Evolutionary conservation across 2,113 vertebrate species (phyloP).

Genomic region (Parus major): DNA sequence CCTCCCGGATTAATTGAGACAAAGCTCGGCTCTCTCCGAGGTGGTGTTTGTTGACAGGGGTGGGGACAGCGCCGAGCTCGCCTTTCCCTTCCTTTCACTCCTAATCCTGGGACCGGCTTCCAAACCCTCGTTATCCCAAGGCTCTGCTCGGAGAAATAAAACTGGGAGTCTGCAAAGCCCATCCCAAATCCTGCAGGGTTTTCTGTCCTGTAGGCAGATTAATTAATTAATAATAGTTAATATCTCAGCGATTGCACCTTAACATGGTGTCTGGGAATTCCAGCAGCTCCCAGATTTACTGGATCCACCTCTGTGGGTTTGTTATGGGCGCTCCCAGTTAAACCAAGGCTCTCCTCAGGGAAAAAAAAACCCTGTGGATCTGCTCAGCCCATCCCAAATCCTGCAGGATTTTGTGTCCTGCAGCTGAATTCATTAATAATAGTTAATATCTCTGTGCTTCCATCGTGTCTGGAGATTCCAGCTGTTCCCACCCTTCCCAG

Average conservation of each 20-base stretch:
- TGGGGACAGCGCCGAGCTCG: not conserved
- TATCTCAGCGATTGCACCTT: not conserved
- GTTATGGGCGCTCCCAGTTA: too few relatives aligned
- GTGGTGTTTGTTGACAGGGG: conserved; percentile 36
- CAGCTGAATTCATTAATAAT: too few relatives aligned
- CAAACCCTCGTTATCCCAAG: not conserved
- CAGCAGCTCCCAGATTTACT: not conserved
- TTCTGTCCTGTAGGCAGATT: not conserved
- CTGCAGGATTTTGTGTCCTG: not conserved
- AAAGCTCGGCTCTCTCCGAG: conserved; percentile 8
- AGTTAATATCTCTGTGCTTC: too few relatives aligned
- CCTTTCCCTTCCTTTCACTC: not conserved
- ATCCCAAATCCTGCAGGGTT: not conserved
- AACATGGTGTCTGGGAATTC: too few relatives aligned
- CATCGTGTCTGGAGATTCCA: too few relatives aligned
- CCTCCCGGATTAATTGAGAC: conserved; percentile 37
- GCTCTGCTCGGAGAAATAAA: not conserved
- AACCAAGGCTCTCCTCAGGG: too few relatives aligned
- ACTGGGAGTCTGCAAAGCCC: not conserved
- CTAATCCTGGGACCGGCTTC: not conserved
- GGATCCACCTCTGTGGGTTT: too few relatives aligned
- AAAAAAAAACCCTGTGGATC: too few relatives aligned
- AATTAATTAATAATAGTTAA: not conserved
- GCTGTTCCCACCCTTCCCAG: too few relatives aligned
- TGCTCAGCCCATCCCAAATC: not conserved